Base-by-base conservation (phyloP, 2,888 invertebrate species). In the Erannis defoliaria region DNA sequence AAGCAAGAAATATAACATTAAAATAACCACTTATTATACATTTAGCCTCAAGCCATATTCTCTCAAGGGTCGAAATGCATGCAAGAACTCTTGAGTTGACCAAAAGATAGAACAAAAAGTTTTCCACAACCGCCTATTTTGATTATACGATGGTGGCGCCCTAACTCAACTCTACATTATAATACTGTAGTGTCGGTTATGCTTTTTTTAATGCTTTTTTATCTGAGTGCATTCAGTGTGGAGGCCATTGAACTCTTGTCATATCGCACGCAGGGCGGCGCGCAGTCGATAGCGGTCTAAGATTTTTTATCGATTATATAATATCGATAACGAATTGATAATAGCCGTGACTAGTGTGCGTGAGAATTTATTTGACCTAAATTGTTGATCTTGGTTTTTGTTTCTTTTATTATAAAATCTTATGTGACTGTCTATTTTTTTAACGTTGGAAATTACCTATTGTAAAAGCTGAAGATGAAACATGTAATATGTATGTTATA, bases 181-280 rank as follows among this genome's bases (percentile, higher is more conserved):
- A 8, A 46, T 31, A 46, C 18, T 5, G 18, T 35, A 40, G 33
- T 42, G n/a, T n/a, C n/a, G 31, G 62, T 46, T 43, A 61, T 49
- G 35, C 21, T 53, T 62, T 51, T 64, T 62, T 67, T 66, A 65
- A 69, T 72, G 69, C 64, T 70, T 76, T 78, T 77, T 80, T 76
- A 74, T 75, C 74, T 74, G 54, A 81, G 77, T 81, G 87, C 85
- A 84, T 79, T 82, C 80, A 82, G 76, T 75, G 73, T 69, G 68
- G 75, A 74, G 88, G 74, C 66, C 85, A 66, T 80, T 80, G 88
- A 84, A 82, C 90, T 75, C 75, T 64, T 71, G 75, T 81, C 89
- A 87, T 90, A 90, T 90, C 87, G 89, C 90, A 89, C 88, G 73
- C 70, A 73, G 75, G 57, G 67, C 53, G 70, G 82, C 50, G 62